phyloP scores from a whole-genome alignment of 1,140 invertebrate species.

The Scaptodrosophila lebanonensis region DNA sequence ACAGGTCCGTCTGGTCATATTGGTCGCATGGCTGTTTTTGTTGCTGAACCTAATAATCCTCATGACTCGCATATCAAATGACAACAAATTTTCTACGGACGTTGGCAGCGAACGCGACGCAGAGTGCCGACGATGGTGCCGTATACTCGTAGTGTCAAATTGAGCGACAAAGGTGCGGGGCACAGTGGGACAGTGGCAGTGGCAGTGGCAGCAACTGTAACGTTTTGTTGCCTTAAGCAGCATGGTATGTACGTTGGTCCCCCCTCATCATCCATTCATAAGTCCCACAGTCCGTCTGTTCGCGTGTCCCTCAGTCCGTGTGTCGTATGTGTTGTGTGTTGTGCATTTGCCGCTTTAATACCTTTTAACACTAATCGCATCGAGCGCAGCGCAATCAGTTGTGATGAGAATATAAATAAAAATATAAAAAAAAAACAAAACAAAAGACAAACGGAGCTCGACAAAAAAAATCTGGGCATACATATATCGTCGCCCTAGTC shows the following conservation, averaged over 20 bases:
- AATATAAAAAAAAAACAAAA: conserved; percentile 32
- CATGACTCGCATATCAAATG: conserved; percentile 75
- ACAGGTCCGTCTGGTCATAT: too few species aligned
- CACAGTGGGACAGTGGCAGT: conserved; percentile 72
- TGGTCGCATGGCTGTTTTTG: conserved; percentile 43
- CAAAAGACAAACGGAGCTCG: conserved; percentile 40
- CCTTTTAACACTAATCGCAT: conserved; percentile 75
- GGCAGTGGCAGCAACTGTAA: conserved; percentile 62
- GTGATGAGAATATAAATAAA: conserved; percentile 75
- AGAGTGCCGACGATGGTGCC: conserved; percentile 5
- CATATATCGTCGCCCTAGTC: conserved; percentile 54
- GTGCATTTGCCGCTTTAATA: conserved; percentile 75
- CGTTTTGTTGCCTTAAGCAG: conserved; percentile 65
- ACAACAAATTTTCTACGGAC: conserved; percentile 72
- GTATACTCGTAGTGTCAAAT: conserved; percentile 61
- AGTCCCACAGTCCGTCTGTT: conserved; percentile 2
- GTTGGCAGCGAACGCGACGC: conserved; percentile 28
- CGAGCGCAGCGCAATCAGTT: conserved; percentile 73
- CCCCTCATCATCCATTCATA: not conserved
- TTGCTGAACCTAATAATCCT: conserved; percentile 70
- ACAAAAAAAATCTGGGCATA: conserved; percentile 38
- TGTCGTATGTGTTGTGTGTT: conserved; percentile 39
- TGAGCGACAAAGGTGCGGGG: conserved; percentile 68
- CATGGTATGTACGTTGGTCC: conserved; percentile 2
- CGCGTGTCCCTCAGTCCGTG: conserved; percentile 16